A percentile compares a stretch with the other conserved stretches of the same genome.
phyloP scores from a whole-genome alignment of 2,113 vertebrate species.

The Amphiprion ocellaris region DNA sequence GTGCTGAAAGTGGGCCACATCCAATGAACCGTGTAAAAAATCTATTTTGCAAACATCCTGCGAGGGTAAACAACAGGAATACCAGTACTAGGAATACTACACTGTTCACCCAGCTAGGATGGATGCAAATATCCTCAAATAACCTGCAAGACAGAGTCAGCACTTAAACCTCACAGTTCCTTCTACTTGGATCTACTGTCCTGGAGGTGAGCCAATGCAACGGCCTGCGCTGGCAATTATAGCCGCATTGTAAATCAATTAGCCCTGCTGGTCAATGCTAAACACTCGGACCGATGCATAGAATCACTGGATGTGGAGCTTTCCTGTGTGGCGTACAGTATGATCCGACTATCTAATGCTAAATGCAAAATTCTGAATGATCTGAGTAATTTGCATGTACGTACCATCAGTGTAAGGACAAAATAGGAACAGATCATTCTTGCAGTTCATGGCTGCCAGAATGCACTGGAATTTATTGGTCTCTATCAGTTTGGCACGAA shows the following conservation, averaged over 20 bases:
- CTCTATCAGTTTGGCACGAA: neutral
- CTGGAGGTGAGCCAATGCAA: neutral
- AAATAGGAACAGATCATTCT: no score
- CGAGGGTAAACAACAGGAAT: neutral
- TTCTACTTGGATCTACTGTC: slow-evolving; percentile 6
- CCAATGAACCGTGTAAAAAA: neutral
- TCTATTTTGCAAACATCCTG: neutral
- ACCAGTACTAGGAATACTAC: neutral
- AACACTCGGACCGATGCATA: neutral
- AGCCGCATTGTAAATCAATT: slow-evolving; percentile 12
- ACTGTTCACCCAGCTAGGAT: neutral
- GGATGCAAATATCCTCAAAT: slow-evolving; percentile 7
- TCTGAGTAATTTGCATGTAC: neutral
- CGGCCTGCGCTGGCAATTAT: neutral
- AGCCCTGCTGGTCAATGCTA: neutral
- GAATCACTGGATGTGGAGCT: neutral
- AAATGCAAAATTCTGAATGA: no score
- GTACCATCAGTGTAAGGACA: no score
- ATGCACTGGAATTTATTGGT: neutral
- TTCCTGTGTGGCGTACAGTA: neutral
- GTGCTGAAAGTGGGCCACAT: slow-evolving; percentile 4
- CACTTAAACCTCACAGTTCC: neutral
- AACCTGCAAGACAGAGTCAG: neutral
- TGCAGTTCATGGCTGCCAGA: no score
- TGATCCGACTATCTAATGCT: no score